Evolutionary conservation across 2,113 vertebrate genomes (phyloP), one percentile per base, ranked within the genome.

Genomic region (Fulica atra): DNA sequence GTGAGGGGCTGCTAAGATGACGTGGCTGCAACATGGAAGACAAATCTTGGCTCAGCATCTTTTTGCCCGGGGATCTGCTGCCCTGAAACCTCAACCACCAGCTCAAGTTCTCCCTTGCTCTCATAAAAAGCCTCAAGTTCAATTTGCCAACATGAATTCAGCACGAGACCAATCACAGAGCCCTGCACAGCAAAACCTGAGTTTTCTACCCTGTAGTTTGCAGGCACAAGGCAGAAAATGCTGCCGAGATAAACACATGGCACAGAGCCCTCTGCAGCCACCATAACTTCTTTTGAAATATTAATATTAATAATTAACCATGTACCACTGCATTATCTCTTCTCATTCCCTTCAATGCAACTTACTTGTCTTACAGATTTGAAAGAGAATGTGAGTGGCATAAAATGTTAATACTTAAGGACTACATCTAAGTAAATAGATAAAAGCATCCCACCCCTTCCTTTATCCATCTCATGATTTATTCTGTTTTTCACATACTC

Each of bases 261-360:
- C 48, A 57, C 71, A 28, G 53, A 70, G 54, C 51, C 42, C 56
- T 80, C 68, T 81, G 6, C 48, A 57, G 69, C 61, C 73, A 31
- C 86, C 88, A 70, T n/a, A 2, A 33, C 74, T 24, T 60, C 54
- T 13, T 46, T 14, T 26, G 60, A 71, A 94, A 73, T 63, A 92
- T 73, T 54, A 51, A 68, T 20, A 92, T 90, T 78, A 96, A 97
- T 95, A 88, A 97, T 93, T 94, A 95, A 97, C 90, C 28, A 11
- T 35, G 38, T 63, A 72, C 88, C 59, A 10, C 59, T 70, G 81
- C 87, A 61, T 95, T 68, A 84, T 90, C 79, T 86, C 79, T 33
- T 33, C 90, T 66, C 72, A 71, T 44, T 40, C 82, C 56, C 68
- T 63, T 57, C 96, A n/a, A 14, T 7, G 66, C 81, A 36, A 35